Evolutionary conservation across 1,140 invertebrate genomes (phyloP), one percentile per base, ranked within the genome.

Genomic region (Hetaerina americana): DNA sequence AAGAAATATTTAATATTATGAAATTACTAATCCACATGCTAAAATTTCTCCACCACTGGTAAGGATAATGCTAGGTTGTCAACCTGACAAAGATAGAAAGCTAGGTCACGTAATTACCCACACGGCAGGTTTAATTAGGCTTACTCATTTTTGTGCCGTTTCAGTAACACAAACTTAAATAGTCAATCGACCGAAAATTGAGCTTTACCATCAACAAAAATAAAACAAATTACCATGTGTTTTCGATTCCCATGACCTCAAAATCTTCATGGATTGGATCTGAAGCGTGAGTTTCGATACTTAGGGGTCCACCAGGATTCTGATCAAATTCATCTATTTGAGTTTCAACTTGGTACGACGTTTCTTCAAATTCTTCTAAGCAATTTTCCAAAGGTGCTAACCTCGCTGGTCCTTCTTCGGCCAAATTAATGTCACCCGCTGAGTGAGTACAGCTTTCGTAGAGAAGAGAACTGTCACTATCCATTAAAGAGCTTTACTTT

Each of bases 191-290:
- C 15, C 31, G 31, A 40, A 8, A 40, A 40, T 5, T 40, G 31
- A 40, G 15, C 31, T 40, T 40, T 8, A 40, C 5, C 31, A 40
- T 40, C 31, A 40, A 40, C 31, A 40, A 40, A 15, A 8, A 40
- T 40, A 57, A 5, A 57, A 57, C 68, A 57, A n/a, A 22, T 73
- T 70, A 70, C 73, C 73, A 74, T 28, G 73, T 69, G 29, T 74
- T 72, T 25, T 71, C 73, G 29, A 74, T 74, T 5, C 73, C 73
- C 73, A 74, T 74, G 71, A 74, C 71, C 25, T 72, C 68, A 22
- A 74, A 68, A 25, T 73, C 73, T 72, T 69, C 68, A 69, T 69
- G 68, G 28, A 69, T 69, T 18, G 68, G 68, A n/a, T 69, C 68
- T 6, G 68, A 69, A 27, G 28, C 68, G 8, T 69, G 68, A 8